Evolutionary conservation across 2,888 invertebrate species (phyloP), one percentile per base, ranked within the genome.

Genomic region (Ophion slaviceki): DNA sequence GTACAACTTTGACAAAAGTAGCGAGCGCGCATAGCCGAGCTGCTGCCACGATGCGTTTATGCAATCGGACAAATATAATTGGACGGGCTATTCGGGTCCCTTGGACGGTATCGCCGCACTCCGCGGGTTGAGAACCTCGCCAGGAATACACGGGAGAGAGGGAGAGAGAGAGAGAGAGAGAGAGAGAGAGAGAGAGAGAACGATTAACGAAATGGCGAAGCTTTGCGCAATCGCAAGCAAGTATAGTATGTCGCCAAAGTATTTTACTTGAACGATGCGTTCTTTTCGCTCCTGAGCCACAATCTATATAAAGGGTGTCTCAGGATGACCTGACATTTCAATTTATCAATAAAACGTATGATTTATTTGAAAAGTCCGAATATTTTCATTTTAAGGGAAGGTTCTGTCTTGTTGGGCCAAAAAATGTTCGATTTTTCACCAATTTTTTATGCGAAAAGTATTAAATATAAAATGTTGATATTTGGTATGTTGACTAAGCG

Each of bases 251-350:
- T 82, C 82, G 57, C 17, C 72, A 28, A 64, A 82, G 62, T 66
- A 32, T 86, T 88, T 89, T 85, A 82, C 87, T 76, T 85, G 71
- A 88, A 83, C 81, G 57, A 76, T 62, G 70, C 47, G 82, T 28
- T 47, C 28, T 61, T 57, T 17, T n/a, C 32, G 24, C 28, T 62
- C 28, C 24, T 24, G 14, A 14, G 17, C 17, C 62, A 5, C 53
- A n/a, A 36, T 20, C 20, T 61, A 20, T 72, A 11, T 11, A 72
- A 32, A 32, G 32, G 32, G 32, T 32, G 32, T 32, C 32, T 32
- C 32, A 4, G 4, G 4, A 32, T 32, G 32, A 32, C 32, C 4
- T 32, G 32, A 2, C 1, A 32, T 32, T 32, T 32, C 4, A 32
- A 32, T 32, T 32, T 32, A 32, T 28, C 3, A 28, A 28, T 3